Conservation (phyloP, 92 coral and sea anemone species). For the Epizoanthus illoricatus region DNA sequence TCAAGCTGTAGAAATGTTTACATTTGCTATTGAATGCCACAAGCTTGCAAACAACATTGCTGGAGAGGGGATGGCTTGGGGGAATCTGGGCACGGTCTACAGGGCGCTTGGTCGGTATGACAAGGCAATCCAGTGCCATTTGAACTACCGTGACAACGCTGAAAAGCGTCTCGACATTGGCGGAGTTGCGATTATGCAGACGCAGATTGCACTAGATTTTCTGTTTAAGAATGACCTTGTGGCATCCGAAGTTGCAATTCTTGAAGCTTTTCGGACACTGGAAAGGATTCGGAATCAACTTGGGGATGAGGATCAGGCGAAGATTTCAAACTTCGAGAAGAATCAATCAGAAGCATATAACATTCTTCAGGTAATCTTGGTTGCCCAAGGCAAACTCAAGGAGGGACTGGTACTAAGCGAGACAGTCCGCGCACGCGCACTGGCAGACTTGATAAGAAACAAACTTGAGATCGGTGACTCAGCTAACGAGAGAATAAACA, state of each 20-base stretch:
- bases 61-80: constrained; percentile 76
- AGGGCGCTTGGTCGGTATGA: constrained; percentile 51
- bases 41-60: constrained; percentile 53
- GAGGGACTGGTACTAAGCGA: constrained; percentile 61
- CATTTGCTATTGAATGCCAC: constrained; percentile 43
- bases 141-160: constrained; percentile 61
- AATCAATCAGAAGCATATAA: constrained; percentile 65
- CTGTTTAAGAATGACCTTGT: constrained; percentile 44
- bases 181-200: constrained; percentile 69
- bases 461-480: constrained; percentile 12
- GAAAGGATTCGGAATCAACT: constrained; percentile 60
- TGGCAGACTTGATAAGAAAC: constrained; percentile 50
- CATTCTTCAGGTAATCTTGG: constrained; percentile 52
- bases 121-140: constrained; percentile 56
- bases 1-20: constrained; percentile 45
- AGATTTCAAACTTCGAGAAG: constrained; percentile 68
- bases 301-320: constrained; percentile 65
- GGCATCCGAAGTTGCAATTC: constrained; percentile 49
- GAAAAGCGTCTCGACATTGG: constrained; percentile 61
- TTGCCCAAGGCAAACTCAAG: constrained; percentile 53
- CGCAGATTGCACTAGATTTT: constrained; percentile 61
- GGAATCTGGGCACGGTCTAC: constrained; percentile 63
- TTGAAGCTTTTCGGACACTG: constrained; percentile 53
- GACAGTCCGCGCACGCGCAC: constrained; percentile 51
- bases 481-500: not conserved